Base-by-base conservation (phyloP, 2,113 vertebrate genomes). In the Falco punctatus region DNA sequence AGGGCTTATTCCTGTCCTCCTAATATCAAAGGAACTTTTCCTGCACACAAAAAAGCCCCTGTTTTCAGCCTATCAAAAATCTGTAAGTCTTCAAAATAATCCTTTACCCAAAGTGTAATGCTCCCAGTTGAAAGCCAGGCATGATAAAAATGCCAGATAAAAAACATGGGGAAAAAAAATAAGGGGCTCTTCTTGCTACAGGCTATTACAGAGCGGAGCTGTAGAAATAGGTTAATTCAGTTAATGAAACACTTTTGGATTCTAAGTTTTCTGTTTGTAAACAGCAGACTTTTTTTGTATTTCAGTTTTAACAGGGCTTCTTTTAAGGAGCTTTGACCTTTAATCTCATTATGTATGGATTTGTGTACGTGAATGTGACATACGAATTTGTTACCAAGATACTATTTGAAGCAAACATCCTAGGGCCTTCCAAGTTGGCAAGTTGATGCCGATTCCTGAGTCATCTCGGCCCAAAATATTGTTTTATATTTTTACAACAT, bases 381-480 rank as follows among this genome's bases (percentile, higher is more conserved):
- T 81, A 91, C 0, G 0, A 94, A 57, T 75, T 96, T 82, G 94
- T 98, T 97, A 94, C 93, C 81, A 95, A 91, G 93, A 85, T 74
- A 94, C 93, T 61, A 59, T 69, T 91, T 80, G 84, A 96, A 84
- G 75, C 61, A 97, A 97, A 96, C 49, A 95, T 81, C 90, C 81
- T 75, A 23, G 61, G 86, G 89, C 96, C 74, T 92, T 93, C 64
- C 72, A 93, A 75, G 75, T 49, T 96, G 94, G 96, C 93, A 91
- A 74, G 81, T 32, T 80, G 77, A 94, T 72, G 46, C 66, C 92
- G 72, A 87, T 95, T 94, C 91, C 96, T 95, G 95, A 97, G 78
- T 97, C 96, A 96, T 70, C 49, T 35, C 44, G 73, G 49, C 67
- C 58, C 74, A 94, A 90, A 96, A 95, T 67, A 94, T 80, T 95